Percentiles rank a stretch among this genome's conserved stretches.
phyloP scores from a whole-genome alignment of 1,140 invertebrate genomes.

The Manduca sexta region DNA sequence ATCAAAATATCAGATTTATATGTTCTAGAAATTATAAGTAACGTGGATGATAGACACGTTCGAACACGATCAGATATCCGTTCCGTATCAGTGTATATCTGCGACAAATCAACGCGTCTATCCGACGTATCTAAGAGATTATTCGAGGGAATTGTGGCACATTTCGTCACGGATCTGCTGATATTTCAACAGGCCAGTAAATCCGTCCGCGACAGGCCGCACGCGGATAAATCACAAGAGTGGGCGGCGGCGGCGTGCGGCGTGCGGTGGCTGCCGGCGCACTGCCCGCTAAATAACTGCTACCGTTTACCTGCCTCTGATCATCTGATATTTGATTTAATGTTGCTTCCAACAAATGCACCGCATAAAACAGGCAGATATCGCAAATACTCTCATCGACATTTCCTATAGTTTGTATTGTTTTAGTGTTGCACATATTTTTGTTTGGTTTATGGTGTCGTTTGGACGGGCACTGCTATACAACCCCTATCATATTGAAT shows the following conservation, averaged over 20 bases:
- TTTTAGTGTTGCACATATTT: neutral
- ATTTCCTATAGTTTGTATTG: neutral
- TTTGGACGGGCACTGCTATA: too few relatives aligned
- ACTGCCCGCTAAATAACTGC: conserved; percentile 50
- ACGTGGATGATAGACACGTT: too few relatives aligned
- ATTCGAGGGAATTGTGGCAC: conserved; percentile 44
- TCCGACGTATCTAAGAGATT: conserved; percentile 34
- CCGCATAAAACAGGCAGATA: conserved; percentile 23
- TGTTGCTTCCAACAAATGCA: conserved; percentile 33
- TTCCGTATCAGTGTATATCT: conserved; percentile 5
- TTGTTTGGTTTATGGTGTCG: too few relatives aligned
- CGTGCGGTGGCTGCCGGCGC: conserved; percentile 27
- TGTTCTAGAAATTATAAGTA: too few relatives aligned
- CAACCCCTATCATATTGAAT: too few relatives aligned
- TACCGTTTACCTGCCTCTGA: conserved; percentile 67
- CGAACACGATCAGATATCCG: neutral
- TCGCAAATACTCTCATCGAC: neutral
- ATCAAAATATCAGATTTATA: too few relatives aligned
- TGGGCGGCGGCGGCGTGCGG: conserved; percentile 43
- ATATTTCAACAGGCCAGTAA: conserved; percentile 55
- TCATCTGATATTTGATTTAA: conserved; percentile 69
- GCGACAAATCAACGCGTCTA: conserved; percentile 39
- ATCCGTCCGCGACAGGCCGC: conserved; percentile 33
- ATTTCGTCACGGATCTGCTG: conserved; percentile 56
- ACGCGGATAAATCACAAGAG: conserved; percentile 60